Evolutionary conservation across 2,113 vertebrate genomes (phyloP).

Genomic region (Gallinago media): DNA sequence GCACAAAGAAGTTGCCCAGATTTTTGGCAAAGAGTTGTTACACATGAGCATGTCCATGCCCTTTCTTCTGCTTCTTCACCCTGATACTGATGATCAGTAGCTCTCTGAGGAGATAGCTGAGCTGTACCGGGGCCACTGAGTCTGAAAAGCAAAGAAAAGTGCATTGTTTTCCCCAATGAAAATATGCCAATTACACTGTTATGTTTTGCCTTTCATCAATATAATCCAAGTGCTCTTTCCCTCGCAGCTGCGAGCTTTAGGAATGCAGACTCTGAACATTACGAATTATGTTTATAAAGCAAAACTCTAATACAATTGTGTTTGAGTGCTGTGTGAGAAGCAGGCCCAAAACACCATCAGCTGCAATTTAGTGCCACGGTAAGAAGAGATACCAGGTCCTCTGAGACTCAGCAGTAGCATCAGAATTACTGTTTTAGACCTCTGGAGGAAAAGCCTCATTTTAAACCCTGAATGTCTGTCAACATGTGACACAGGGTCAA

Average conservation of each 20-base stretch:
- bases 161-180: not conserved
- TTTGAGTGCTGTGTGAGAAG: not conserved
- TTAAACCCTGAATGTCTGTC: not conserved
- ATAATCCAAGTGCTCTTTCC: not conserved
- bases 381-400: not conserved
- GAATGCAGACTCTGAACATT: not conserved
- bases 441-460: not conserved
- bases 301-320: constrained; percentile 19
- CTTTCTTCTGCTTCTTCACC: constrained; percentile 23
- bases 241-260: not conserved
- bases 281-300: constrained; percentile 12
- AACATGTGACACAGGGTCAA: not conserved
- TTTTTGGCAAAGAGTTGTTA: not conserved
- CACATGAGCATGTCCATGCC: not conserved
- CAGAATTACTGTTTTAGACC: not conserved
- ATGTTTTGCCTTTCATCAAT: constrained; percentile 33
- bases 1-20: not conserved
- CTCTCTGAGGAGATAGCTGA: not conserved
- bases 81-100: not conserved
- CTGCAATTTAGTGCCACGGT: not conserved
- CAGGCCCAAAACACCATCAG: not conserved
- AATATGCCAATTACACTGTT: not conserved
- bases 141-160: constrained; percentile 58
- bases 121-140: not conserved
- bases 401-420: not conserved